These are phyloP conservation scores for Oscheius sp. DNA, from an alignment of 2,888 invertebrate genomes.

Conservation along the genomic window DNA sequence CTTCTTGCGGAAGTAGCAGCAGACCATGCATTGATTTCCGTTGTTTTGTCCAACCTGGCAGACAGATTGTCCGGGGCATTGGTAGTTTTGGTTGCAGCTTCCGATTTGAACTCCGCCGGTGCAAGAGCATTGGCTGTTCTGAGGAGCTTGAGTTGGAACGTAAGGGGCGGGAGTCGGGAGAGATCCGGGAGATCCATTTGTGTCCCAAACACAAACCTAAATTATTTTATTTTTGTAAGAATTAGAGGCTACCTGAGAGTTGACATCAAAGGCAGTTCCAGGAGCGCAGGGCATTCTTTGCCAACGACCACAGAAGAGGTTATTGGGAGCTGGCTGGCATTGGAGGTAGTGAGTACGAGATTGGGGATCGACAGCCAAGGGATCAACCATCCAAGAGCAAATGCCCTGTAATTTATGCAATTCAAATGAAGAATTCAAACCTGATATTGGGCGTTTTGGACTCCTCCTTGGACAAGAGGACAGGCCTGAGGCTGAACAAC, in stretches of 20 bases:
- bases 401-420: conserved; percentile 62
- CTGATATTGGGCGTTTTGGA: conserved; percentile 64
- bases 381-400: conserved; percentile 71
- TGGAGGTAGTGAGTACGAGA: conserved; percentile 62
- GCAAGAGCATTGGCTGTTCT: conserved; percentile 60
- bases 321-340: conserved; percentile 69
- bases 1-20: conserved; percentile 69
- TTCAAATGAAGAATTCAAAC: background rate
- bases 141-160: conserved; percentile 51
- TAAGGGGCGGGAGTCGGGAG: conserved; percentile 62
- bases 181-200: conserved; percentile 41
- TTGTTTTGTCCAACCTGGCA: conserved; percentile 67
- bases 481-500: conserved; percentile 68
- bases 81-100: conserved; percentile 66
- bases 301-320: conserved; percentile 69
- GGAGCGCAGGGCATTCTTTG: conserved; percentile 69
- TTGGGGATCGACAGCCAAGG: conserved; percentile 66
- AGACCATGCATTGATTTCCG: conserved; percentile 53
- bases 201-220: conserved; percentile 55
- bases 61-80: conserved; percentile 68
- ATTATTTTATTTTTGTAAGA: conserved; percentile 7
- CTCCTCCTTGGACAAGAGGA: conserved; percentile 67
- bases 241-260: conserved; percentile 48
- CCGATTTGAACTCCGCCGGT: conserved; percentile 69
- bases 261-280: conserved; percentile 67